These are phyloP conservation scores for Ivindomyrus marchei DNA, from an alignment of 2,113 vertebrate genomes.

Conservation along the genomic window DNA sequence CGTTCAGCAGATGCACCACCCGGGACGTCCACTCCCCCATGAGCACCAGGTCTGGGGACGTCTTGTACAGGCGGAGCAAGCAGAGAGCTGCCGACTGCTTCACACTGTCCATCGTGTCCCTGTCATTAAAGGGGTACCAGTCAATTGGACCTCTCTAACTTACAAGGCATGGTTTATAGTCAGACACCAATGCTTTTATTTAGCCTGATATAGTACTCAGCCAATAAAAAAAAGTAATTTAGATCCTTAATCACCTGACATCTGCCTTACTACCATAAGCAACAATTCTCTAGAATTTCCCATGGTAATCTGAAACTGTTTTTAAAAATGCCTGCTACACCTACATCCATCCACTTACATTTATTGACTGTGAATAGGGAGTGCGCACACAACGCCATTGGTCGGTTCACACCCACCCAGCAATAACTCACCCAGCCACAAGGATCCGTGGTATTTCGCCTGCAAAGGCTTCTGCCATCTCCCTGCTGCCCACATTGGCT, in stretches of 20 bases:
- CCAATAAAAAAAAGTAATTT: not conserved
- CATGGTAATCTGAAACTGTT: not conserved
- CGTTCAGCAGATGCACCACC: constrained; percentile 84
- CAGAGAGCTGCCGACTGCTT: constrained; percentile 87
- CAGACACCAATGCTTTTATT: not conserved
- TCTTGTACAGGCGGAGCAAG: constrained; percentile 82
- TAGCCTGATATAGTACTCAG: not conserved
- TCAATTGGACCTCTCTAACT: not conserved
- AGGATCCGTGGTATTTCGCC: constrained; percentile 85
- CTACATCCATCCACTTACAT: not conserved
- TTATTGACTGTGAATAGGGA: not conserved
- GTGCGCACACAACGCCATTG: not conserved
- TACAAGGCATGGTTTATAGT: not conserved
- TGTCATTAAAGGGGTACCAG: constrained; percentile 33
- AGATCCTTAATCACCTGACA: not conserved
- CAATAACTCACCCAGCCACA: constrained; percentile 75
- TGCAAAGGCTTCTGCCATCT: constrained; percentile 90
- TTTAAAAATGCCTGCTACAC: not conserved
- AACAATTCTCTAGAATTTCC: not conserved
- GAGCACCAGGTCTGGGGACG: constrained; percentile 82
- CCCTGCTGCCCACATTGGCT: constrained; percentile 84
- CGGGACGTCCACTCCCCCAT: constrained; percentile 92
- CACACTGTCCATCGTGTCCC: constrained; percentile 91
- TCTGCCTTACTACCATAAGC: not conserved
- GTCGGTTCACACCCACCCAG: not conserved